A percentile compares a stretch with the other conserved stretches of the same genome.
These are phyloP conservation scores for Rhyzopertha dominica DNA, from an alignment of 1,140 invertebrate species.

Conservation along the genomic window DNA sequence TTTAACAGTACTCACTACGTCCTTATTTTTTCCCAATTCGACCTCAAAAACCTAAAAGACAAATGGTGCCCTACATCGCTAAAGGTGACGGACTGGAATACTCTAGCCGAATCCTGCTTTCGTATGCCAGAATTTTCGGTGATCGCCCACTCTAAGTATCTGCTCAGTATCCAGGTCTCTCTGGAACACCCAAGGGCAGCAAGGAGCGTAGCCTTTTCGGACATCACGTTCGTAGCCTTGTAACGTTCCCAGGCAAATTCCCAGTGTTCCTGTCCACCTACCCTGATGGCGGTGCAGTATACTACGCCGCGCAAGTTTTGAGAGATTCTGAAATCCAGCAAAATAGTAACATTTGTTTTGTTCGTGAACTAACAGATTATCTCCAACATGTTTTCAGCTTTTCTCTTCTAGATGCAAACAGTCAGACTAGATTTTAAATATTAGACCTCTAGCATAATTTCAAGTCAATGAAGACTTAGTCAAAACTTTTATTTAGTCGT, in stretches of 20 bases:
- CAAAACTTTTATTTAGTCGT: too few species aligned
- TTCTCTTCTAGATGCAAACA: too few species aligned
- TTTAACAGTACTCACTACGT: slow-evolving; percentile 59
- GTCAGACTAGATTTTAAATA: too few species aligned
- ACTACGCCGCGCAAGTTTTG: slow-evolving; percentile 74
- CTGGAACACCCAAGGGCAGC: slow-evolving; percentile 72
- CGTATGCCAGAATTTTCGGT: slow-evolving; percentile 68
- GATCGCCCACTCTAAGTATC: slow-evolving; percentile 66
- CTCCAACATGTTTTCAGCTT: not conserved
- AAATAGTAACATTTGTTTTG: too few species aligned
- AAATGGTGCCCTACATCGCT: slow-evolving; percentile 69
- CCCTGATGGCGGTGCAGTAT: slow-evolving; percentile 77
- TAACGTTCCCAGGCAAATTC: slow-evolving; percentile 78
- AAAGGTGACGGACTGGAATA: slow-evolving; percentile 65
- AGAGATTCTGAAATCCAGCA: slow-evolving; percentile 62
- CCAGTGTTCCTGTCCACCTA: slow-evolving; percentile 78
- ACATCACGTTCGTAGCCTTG: slow-evolving; percentile 62
- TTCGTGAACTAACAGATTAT: too few species aligned
- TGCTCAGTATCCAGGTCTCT: slow-evolving; percentile 70
- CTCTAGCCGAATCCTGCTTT: slow-evolving; percentile 70
- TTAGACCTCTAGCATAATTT: too few species aligned
- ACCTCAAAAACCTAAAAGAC: slow-evolving; percentile 67
- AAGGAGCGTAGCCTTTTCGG: slow-evolving; percentile 70
- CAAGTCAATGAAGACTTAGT: too few species aligned
- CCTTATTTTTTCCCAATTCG: slow-evolving; percentile 65